These are phyloP conservation scores for Labrus mixtus DNA, from an alignment of 2,113 vertebrate species.

Conservation along the genomic window DNA sequence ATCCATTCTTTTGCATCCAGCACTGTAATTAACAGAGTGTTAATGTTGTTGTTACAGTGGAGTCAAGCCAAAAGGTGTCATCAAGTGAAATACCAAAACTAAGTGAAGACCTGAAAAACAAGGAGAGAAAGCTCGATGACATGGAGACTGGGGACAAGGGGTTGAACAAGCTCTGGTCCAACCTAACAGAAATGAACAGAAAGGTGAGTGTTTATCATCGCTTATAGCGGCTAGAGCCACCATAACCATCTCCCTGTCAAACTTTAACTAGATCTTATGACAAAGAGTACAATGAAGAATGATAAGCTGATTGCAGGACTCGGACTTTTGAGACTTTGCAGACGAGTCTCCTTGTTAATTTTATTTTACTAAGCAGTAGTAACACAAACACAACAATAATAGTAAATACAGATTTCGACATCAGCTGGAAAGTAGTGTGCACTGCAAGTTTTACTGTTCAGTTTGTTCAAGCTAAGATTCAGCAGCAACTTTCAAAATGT, in stretches of 20 bases:
- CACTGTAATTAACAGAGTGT: neutral
- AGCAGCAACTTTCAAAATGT: neutral
- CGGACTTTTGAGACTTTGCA: neutral
- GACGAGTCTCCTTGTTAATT: neutral
- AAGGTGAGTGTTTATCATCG: slow-evolving; percentile 84
- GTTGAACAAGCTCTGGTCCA: slow-evolving; percentile 91
- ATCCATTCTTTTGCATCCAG: neutral
- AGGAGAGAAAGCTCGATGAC: slow-evolving; percentile 89
- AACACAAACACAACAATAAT: neutral
- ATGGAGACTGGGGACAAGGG: slow-evolving; percentile 91
- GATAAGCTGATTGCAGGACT: neutral
- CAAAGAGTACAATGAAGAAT: neutral
- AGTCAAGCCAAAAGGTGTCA: slow-evolving; percentile 92
- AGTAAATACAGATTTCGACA: neutral
- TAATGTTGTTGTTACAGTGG: slow-evolving; percentile 86
- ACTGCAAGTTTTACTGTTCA: neutral
- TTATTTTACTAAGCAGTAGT: neutral
- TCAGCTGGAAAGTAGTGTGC: neutral
- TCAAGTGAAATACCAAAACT: slow-evolving; percentile 93
- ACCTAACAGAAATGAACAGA: slow-evolving; percentile 94
- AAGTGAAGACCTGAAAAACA: slow-evolving; percentile 91
- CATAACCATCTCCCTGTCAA: neutral
- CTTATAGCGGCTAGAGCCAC: neutral
- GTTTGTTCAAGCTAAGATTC: neutral
- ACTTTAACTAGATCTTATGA: too few species aligned